Conservation (phyloP, 2,797 vertebrate genomes). For the Danio choprae region DNA sequence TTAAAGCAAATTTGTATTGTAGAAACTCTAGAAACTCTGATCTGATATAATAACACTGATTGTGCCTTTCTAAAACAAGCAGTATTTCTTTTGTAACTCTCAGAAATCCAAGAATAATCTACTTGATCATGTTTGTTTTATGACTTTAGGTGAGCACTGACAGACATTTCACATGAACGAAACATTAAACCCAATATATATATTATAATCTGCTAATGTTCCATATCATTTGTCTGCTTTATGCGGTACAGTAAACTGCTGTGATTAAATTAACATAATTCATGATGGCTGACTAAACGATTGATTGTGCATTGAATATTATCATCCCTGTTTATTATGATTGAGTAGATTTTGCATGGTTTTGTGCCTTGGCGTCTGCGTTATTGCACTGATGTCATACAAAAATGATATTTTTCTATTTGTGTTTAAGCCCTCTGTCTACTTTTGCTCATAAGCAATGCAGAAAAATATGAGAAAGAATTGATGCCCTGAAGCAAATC, state of each 20-base stretch:
- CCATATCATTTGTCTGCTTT: slow-evolving; percentile 22
- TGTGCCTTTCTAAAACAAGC: neutral
- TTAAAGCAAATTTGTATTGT: too few species aligned
- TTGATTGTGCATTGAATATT: slow-evolving; percentile 15
- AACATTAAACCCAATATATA: slow-evolving; percentile 31
- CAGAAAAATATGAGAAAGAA: slow-evolving; percentile 1
- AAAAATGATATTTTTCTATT: neutral
- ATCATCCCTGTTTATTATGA: slow-evolving; percentile 12
- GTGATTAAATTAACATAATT: slow-evolving; percentile 19
- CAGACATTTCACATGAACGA: slow-evolving; percentile 22
- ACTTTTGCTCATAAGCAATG: slow-evolving; percentile 3
- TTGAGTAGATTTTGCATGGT: neutral
- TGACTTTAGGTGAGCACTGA: slow-evolving; percentile 7
- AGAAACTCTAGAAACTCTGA: too few species aligned
- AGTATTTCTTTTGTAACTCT: neutral
- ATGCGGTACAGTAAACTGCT: slow-evolving; percentile 15
- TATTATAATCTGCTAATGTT: slow-evolving; percentile 36
- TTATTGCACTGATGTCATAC: slow-evolving; percentile 6
- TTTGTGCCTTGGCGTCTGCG: neutral
- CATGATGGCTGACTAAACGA: slow-evolving; percentile 18
- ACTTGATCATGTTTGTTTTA: slow-evolving; percentile 14
- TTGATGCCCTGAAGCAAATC: slow-evolving; percentile 10
- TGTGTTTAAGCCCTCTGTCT: neutral
- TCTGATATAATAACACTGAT: neutral
- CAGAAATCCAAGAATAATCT: neutral